Percentiles rank a stretch among this genome's conserved stretches.
Conservation (phyloP, 1,140 invertebrate species). For the Lethocerus indicus region DNA sequence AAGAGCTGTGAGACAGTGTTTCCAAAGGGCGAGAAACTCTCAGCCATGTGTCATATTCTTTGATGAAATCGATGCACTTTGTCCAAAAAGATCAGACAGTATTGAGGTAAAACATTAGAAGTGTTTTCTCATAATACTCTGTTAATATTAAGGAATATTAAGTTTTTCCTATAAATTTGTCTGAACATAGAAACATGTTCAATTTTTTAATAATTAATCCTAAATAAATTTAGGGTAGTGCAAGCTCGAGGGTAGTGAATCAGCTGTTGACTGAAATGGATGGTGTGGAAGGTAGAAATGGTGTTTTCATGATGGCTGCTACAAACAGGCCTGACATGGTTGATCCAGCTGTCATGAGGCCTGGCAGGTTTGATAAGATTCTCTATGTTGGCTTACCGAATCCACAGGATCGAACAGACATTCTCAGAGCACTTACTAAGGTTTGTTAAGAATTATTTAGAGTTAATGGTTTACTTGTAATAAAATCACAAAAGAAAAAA, state of each 20-base stretch:
- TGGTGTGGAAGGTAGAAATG: conserved; percentile 73
- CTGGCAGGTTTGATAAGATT: conserved; percentile 85
- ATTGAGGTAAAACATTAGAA: conserved; percentile 32
- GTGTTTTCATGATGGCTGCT: conserved; percentile 88
- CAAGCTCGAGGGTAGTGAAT: conserved; percentile 76
- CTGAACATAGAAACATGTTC: too few species aligned
- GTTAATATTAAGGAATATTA: too few species aligned
- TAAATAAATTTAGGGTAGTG: conserved; percentile 32
- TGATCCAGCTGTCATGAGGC: conserved; percentile 87
- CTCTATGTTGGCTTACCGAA: conserved; percentile 86
- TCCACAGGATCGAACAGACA: conserved; percentile 63
- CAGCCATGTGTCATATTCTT: conserved; percentile 99
- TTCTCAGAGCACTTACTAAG: conserved; percentile 81
- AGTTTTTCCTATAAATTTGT: too few species aligned
- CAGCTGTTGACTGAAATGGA: conserved; percentile 99
- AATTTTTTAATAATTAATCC: conserved; percentile 1
- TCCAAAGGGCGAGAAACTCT: conserved; percentile 84
- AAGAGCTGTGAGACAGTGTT: conserved; percentile 84
- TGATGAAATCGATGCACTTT: conserved; percentile 95
- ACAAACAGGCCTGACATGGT: conserved; percentile 89
- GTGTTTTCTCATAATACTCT: too few species aligned
- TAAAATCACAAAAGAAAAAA: too few species aligned
- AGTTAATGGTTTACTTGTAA: not conserved
- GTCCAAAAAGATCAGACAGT: conserved; percentile 67
- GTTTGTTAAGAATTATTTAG: conserved; percentile 26